Conservation (phyloP, 2,888 invertebrate species). For the Apantesis nais region DNA sequence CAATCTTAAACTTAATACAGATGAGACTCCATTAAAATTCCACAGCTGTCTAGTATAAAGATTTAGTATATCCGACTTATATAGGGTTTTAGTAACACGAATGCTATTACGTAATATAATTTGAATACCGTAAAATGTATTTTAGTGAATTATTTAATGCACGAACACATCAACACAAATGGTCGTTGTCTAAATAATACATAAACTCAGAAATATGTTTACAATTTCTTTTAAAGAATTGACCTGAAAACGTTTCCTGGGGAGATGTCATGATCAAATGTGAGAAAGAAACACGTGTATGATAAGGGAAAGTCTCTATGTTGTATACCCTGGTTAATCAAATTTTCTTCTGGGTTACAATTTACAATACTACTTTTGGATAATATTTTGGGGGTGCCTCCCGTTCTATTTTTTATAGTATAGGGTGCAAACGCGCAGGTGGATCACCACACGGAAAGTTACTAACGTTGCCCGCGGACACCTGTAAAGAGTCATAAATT, state of each 20-base stretch:
- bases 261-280: not conserved
- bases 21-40: not conserved
- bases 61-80: not conserved
- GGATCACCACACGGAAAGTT: no score
- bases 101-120: not conserved
- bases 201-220: not conserved
- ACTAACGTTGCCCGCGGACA: no score
- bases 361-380: no score
- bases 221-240: not conserved
- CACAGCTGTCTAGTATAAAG: not conserved
- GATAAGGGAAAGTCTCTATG: rapidly evolving
- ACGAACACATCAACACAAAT: not conserved
- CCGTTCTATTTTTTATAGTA: no score
- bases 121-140: not conserved
- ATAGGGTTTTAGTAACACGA: not conserved
- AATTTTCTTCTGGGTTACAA: no score
- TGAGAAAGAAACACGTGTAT: not conserved
- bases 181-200: not conserved
- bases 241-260: not conserved
- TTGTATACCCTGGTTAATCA: not conserved
- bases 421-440: no score
- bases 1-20: not conserved
- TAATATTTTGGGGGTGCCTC: no score
- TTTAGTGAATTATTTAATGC: not conserved
- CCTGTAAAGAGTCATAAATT: no score